A percentile compares a stretch with the other conserved stretches of the same genome.
Conservation (phyloP, 1,140 invertebrate species). For the Asbolus verrucosus region DNA sequence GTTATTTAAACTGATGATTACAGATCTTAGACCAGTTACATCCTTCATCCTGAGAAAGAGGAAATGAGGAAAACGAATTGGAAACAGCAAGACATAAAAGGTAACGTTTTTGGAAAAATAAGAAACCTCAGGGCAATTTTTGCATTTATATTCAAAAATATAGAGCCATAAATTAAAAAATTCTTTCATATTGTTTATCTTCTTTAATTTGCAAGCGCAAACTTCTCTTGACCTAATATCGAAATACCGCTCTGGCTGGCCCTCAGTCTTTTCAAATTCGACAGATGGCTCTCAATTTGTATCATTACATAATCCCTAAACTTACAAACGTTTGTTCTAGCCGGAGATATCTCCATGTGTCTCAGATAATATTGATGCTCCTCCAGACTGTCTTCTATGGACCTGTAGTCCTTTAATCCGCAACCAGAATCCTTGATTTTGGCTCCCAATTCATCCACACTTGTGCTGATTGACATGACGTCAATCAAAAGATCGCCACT, state of each 20-base stretch:
- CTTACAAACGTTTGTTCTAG: neutral
- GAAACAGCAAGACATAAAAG: no score
- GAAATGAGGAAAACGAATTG: no score
- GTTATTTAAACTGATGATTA: no score
- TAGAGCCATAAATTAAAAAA: no score
- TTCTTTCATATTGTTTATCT: no score
- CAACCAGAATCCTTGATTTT: neutral
- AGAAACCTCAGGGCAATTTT: no score
- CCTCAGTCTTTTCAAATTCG: neutral
- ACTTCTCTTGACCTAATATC: no score
- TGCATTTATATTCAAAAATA: no score
- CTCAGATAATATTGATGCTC: neutral
- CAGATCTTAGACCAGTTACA: no score
- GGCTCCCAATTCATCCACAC: neutral
- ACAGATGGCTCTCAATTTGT: constrained; percentile 6
- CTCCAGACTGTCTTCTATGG: neutral
- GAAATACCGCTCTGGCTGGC: neutral
- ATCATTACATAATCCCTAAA: neutral
- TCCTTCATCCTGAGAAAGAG: no score
- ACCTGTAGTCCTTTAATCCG: neutral
- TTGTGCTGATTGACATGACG: neutral
- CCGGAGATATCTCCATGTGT: neutral
- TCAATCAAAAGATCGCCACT: neutral
- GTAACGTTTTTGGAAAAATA: no score
- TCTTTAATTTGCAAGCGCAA: no score